Conservation (phyloP, 2,797 vertebrate genomes). For the Hypotaenidia okinawae region DNA sequence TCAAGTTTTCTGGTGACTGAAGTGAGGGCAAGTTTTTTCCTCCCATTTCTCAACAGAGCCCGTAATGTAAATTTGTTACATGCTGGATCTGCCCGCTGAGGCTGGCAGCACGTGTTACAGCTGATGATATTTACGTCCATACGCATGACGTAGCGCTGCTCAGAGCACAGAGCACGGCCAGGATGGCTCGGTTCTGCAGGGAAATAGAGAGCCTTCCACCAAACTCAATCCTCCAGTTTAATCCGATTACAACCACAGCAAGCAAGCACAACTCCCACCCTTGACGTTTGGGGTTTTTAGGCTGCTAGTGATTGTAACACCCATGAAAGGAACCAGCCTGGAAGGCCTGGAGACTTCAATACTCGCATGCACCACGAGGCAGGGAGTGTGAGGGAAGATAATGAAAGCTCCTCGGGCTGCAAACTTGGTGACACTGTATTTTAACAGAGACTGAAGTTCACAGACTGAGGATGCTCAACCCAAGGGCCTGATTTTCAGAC, state of each 20-base stretch:
- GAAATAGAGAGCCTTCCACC: background rate
- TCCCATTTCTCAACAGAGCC: background rate
- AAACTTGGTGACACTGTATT: background rate
- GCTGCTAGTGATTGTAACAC: background rate
- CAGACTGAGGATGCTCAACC: background rate
- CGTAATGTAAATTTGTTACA: background rate
- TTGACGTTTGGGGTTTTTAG: background rate
- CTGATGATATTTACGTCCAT: background rate
- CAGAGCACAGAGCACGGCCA: background rate
- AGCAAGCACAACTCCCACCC: background rate
- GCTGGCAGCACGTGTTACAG: background rate
- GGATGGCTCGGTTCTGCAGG: background rate
- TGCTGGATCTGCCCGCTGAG: background rate
- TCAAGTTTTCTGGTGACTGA: background rate
- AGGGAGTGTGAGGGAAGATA: background rate
- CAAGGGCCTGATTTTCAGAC: background rate
- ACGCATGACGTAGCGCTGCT: background rate
- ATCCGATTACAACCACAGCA: background rate
- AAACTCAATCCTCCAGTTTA: slow-evolving; percentile 16
- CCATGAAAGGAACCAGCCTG: background rate
- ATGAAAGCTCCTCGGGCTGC: background rate
- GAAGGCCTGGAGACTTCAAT: background rate
- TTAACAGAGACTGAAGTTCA: background rate
- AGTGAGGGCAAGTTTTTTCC: background rate
- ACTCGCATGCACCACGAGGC: background rate